Evolutionary conservation across 2,888 invertebrate genomes (phyloP).

Genomic region (Cetonia aurata): DNA sequence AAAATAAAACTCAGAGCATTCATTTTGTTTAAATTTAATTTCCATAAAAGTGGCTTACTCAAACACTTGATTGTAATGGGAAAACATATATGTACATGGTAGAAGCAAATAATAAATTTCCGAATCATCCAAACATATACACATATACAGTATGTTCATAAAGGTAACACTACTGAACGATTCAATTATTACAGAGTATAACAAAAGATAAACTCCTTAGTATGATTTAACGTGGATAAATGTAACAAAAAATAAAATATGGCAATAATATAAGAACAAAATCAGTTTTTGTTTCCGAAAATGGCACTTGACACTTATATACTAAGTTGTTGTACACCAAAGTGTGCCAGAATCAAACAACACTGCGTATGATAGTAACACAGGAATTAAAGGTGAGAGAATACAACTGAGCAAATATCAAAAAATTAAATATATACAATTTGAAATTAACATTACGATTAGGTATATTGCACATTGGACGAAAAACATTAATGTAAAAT

Average conservation of each 20-base stretch:
- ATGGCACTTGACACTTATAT: constrained; percentile 51
- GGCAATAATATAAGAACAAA: constrained; percentile 39
- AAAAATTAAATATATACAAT: constrained; percentile 37
- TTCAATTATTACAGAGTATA: constrained; percentile 28
- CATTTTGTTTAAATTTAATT: constrained; percentile 53
- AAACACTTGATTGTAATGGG: constrained; percentile 60
- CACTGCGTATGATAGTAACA: constrained; percentile 31
- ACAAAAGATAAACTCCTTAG: constrained; percentile 32
- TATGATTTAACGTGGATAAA: constrained; percentile 39
- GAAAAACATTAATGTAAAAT: constrained; percentile 27
- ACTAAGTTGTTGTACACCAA: constrained; percentile 47
- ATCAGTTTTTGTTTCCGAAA: constrained; percentile 39
- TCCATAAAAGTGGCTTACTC: constrained; percentile 60
- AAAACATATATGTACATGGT: constrained; percentile 57
- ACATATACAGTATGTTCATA: constrained; percentile 43
- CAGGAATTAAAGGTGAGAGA: constrained; percentile 19
- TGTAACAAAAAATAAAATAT: constrained; percentile 44
- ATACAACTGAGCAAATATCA: constrained; percentile 35
- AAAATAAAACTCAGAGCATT: constrained; percentile 38
- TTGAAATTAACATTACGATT: constrained; percentile 24
- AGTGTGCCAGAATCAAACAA: constrained; percentile 46
- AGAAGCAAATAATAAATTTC: constrained; percentile 53
- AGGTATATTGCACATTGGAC: constrained; percentile 35
- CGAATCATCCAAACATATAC: constrained; percentile 51
- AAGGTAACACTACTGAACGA: constrained; percentile 35